These are phyloP conservation scores for Virgularia gustaviana DNA, from an alignment of 92 coral and sea anemone genomes.

Conservation along the genomic window DNA sequence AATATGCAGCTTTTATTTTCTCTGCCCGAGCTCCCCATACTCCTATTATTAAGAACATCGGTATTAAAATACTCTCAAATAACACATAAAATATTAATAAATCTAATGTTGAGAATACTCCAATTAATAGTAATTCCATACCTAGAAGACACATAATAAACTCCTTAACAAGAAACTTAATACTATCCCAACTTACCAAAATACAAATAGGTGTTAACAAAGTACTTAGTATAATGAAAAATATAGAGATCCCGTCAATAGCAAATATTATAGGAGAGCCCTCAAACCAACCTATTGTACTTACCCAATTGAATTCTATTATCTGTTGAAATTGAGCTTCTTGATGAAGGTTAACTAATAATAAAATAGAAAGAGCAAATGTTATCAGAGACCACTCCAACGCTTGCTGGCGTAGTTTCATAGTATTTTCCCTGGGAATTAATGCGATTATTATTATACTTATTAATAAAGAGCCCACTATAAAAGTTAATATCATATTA, in stretches of 20 bases:
- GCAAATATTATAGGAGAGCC: slow-evolving; percentile 74
- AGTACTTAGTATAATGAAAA: slow-evolving; percentile 71
- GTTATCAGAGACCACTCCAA: slow-evolving; percentile 82
- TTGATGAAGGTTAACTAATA: slow-evolving; percentile 69
- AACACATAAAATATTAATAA: slow-evolving; percentile 67
- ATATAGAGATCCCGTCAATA: slow-evolving; percentile 72
- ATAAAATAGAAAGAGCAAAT: slow-evolving; percentile 69
- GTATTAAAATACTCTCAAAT: slow-evolving; percentile 79
- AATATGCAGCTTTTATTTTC: slow-evolving; percentile 84
- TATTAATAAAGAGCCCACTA: slow-evolving; percentile 20
- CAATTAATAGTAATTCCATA: slow-evolving; percentile 73
- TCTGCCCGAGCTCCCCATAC: slow-evolving; percentile 81
- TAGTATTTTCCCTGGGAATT: slow-evolving; percentile 67
- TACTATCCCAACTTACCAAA: slow-evolving; percentile 74
- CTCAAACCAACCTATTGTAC: slow-evolving; percentile 69
- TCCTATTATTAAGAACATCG: slow-evolving; percentile 76
- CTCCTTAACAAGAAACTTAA: slow-evolving; percentile 66
- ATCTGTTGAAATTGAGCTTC: slow-evolving; percentile 80
- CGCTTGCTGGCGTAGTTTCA: slow-evolving; percentile 63
- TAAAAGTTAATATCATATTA: slow-evolving; percentile 8
- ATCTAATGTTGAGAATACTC: slow-evolving; percentile 75
- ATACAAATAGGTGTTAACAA: slow-evolving; percentile 72
- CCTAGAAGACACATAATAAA: slow-evolving; percentile 66
- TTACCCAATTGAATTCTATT: slow-evolving; percentile 60
- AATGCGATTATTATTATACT: slow-evolving; percentile 9